A percentile compares a stretch with the other conserved stretches of the same genome.
These are phyloP conservation scores for Drosophila percnosoma DNA, from an alignment of 2,888 invertebrate genomes.

Conservation along the genomic window DNA sequence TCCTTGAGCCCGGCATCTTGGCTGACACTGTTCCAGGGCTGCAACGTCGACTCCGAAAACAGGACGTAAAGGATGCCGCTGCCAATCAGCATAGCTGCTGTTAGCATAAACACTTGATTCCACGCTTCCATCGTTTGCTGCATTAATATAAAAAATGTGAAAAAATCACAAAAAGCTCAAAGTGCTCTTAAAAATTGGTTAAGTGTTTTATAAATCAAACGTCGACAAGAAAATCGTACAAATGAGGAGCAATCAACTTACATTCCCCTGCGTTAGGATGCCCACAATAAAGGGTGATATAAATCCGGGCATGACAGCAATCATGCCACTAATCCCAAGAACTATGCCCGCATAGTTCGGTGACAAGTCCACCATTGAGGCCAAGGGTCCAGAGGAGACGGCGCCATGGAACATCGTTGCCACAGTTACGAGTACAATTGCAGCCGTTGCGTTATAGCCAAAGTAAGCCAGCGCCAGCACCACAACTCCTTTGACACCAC, in stretches of 20 bases:
- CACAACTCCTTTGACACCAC: conserved; percentile 87
- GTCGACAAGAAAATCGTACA: rapidly evolving
- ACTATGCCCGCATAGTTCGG: conserved; percentile 87
- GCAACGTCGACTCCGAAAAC: conserved; percentile 87
- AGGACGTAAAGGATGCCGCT: conserved; percentile 86
- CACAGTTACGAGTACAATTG: conserved; percentile 87
- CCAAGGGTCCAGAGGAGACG: conserved; percentile 88
- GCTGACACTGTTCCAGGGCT: conserved; percentile 86
- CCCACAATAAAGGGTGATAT: conserved; percentile 88
- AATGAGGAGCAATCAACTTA: conserved; percentile 83
- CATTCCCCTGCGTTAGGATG: conserved; percentile 87
- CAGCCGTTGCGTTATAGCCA: conserved; percentile 87
- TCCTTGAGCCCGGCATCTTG: conserved; percentile 74
- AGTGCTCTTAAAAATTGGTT: too few species aligned
- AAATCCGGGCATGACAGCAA: conserved; percentile 87
- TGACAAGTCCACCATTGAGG: conserved; percentile 89
- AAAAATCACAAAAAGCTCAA: too few species aligned
- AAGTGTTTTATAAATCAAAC: too few species aligned
- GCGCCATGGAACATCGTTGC: conserved; percentile 89
- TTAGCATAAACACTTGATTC: conserved; percentile 87
- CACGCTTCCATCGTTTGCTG: conserved; percentile 88
- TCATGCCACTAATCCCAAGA: conserved; percentile 87
- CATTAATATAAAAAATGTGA: not conserved
- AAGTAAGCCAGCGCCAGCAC: conserved; percentile 88
- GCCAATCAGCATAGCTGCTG: conserved; percentile 85